A percentile compares a stretch with the other conserved stretches of the same genome.
phyloP scores from a whole-genome alignment of 2,888 invertebrate genomes.

The Stenodema calcarata region DNA sequence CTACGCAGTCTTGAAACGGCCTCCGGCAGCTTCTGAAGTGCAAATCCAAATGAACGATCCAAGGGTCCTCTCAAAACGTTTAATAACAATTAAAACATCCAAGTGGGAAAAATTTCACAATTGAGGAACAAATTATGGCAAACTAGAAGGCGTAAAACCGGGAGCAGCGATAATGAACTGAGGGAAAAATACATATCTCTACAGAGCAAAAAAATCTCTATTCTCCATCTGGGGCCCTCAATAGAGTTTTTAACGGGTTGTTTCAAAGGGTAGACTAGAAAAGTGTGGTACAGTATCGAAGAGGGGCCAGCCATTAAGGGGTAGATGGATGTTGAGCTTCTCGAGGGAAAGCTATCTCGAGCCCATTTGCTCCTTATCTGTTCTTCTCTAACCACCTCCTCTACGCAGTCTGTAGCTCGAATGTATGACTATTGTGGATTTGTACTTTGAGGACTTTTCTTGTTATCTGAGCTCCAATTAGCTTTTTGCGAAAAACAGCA shows the following conservation, averaged over 20 bases:
- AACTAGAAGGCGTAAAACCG: not conserved
- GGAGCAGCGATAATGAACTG: not conserved
- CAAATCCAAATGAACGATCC: not conserved
- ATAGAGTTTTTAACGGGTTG: not conserved
- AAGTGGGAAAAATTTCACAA: not conserved
- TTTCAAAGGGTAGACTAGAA: not conserved
- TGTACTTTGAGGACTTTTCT: not conserved
- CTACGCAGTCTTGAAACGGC: too few relatives aligned
- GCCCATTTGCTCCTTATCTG: slow-evolving; percentile 24
- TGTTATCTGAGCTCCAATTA: not conserved
- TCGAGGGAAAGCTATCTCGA: not conserved
- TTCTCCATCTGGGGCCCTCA: not conserved
- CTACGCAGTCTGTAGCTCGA: not conserved
- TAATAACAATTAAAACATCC: not conserved
- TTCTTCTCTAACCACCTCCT: not conserved
- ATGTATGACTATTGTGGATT: not conserved
- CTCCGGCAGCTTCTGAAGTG: not conserved
- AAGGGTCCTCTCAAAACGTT: not conserved
- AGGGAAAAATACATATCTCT: not conserved
- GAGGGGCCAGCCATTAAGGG: not conserved
- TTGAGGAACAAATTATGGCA: not conserved
- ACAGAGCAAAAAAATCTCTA: not conserved
- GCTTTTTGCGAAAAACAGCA: not conserved
- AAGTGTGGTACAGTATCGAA: not conserved
- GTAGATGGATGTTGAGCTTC: not conserved